These are phyloP conservation scores for Diarsia brunnea DNA, from an alignment of 2,888 invertebrate genomes.

Conservation along the genomic window DNA sequence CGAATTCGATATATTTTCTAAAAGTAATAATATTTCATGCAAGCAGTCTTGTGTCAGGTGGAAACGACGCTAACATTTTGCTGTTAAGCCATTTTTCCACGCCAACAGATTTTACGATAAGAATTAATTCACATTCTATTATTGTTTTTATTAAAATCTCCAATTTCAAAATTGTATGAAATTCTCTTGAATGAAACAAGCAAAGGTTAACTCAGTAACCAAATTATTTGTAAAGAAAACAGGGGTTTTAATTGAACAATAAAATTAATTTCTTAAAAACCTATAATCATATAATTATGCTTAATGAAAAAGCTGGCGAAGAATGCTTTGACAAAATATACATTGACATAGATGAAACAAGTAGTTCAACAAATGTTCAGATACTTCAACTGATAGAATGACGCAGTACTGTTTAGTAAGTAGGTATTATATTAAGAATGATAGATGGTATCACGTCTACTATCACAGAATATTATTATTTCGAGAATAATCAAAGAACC, in stretches of 20 bases:
- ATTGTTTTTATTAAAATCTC: slow-evolving; percentile 50
- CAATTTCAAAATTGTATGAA: slow-evolving; percentile 59
- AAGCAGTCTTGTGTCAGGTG: slow-evolving; percentile 81
- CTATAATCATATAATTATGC: slow-evolving; percentile 32
- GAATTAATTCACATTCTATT: slow-evolving; percentile 48
- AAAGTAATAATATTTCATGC: slow-evolving; percentile 75
- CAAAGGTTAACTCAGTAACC: slow-evolving; percentile 26
- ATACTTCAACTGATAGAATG: slow-evolving; percentile 78
- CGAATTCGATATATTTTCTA: slow-evolving; percentile 68
- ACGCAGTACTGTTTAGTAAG: slow-evolving; percentile 72
- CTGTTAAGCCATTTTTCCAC: slow-evolving; percentile 40
- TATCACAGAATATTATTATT: slow-evolving; percentile 90
- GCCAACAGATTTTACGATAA: slow-evolving; percentile 51
- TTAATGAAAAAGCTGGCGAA: slow-evolving; percentile 51
- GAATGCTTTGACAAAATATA: slow-evolving; percentile 45
- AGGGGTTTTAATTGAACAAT: slow-evolving; percentile 19
- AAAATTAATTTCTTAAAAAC: slow-evolving; percentile 31
- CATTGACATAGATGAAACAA: slow-evolving; percentile 41
- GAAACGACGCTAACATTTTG: slow-evolving; percentile 63
- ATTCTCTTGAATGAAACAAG: slow-evolving; percentile 44
- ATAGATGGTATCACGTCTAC: slow-evolving; percentile 89
- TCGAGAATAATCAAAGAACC: slow-evolving; percentile 81
- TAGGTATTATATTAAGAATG: slow-evolving; percentile 69
- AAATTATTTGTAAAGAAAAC: slow-evolving; percentile 19
- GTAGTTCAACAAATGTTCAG: slow-evolving; percentile 45